Percentiles rank a stretch among this genome's conserved stretches.
These are phyloP conservation scores for Belgica antarctica DNA, from an alignment of 2,888 invertebrate genomes.

Conservation along the genomic window DNA sequence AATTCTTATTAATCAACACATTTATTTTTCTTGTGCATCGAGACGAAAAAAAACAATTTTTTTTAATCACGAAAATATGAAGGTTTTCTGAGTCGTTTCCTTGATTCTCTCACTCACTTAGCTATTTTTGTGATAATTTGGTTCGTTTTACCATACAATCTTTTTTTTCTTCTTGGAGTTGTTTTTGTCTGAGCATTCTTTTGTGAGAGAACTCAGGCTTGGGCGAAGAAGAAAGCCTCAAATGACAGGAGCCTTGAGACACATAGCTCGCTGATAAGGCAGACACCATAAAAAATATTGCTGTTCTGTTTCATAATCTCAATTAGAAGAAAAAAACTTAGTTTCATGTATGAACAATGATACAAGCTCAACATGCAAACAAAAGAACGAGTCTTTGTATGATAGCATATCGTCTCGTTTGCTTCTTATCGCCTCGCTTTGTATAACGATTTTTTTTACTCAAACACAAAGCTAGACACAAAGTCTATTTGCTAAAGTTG, in stretches of 20 bases:
- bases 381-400: constrained; percentile 26
- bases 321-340: not conserved
- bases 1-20: not conserved
- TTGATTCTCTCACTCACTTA: too few relatives aligned
- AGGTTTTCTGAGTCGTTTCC: not conserved
- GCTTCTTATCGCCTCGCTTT: not conserved
- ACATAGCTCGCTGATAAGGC: not conserved
- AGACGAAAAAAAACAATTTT: too few relatives aligned
- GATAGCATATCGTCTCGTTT: constrained; percentile 10
- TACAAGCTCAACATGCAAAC: not conserved
- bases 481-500: not conserved
- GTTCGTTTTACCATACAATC: not conserved
- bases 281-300: not conserved
- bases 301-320: constrained; percentile 29
- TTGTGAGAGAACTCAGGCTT: not conserved
- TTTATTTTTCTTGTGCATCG: not conserved
- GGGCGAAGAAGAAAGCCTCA: not conserved
- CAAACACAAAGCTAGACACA: constrained; percentile 4
- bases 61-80: constrained; percentile 17
- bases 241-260: constrained; percentile 27
- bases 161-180: not conserved
- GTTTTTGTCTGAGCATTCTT: not conserved
- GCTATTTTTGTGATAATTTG: not conserved
- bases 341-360: constrained; percentile 17
- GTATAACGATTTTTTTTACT: too few relatives aligned